Conservation (phyloP, 2,888 invertebrate genomes). For the Ectemnius continuus region DNA sequence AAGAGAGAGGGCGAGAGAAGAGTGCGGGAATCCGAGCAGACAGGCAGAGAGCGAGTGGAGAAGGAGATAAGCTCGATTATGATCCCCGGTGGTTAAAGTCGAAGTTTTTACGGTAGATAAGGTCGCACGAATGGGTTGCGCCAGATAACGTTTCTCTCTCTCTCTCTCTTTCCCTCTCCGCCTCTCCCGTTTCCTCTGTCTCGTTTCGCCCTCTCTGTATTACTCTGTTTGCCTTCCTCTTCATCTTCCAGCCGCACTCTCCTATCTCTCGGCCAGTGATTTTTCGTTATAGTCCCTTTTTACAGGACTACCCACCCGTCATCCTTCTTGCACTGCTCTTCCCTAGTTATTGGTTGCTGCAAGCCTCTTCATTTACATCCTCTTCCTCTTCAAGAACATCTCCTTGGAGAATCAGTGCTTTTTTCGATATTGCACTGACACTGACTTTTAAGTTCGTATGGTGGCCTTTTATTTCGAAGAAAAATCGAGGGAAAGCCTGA, state of each 20-base stretch:
- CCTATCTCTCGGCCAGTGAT: slow-evolving; percentile 9
- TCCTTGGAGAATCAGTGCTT: too few relatives aligned
- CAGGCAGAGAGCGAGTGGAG: slow-evolving; percentile 18
- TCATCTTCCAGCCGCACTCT: slow-evolving; percentile 18
- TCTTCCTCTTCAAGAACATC: too few relatives aligned
- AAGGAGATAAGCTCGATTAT: slow-evolving; percentile 72
- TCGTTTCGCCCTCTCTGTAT: slow-evolving; percentile 27
- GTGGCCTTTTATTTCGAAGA: too few relatives aligned
- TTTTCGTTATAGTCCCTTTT: slow-evolving; percentile 31
- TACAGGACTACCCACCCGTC: slow-evolving; percentile 28
- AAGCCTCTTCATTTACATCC: too few relatives aligned
- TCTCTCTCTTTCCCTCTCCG: too few relatives aligned
- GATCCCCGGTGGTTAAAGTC: slow-evolving; percentile 76
- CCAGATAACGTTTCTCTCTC: slow-evolving; percentile 56
- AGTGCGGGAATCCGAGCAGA: slow-evolving; percentile 10
- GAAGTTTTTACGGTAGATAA: slow-evolving; percentile 76
- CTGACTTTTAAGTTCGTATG: too few relatives aligned
- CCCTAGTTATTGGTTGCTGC: too few relatives aligned
- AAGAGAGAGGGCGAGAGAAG: slow-evolving; percentile 27
- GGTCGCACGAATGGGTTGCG: slow-evolving; percentile 61
- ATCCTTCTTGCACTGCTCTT: slow-evolving; percentile 42
- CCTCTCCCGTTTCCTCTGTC: too few relatives aligned
- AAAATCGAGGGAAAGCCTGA: too few relatives aligned
- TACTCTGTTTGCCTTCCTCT: slow-evolving; percentile 30
- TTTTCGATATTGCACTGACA: too few relatives aligned